Percentiles rank a stretch among this genome's conserved stretches.
phyloP scores from a whole-genome alignment of 2,888 invertebrate species.

The Drosophila quinaria region DNA sequence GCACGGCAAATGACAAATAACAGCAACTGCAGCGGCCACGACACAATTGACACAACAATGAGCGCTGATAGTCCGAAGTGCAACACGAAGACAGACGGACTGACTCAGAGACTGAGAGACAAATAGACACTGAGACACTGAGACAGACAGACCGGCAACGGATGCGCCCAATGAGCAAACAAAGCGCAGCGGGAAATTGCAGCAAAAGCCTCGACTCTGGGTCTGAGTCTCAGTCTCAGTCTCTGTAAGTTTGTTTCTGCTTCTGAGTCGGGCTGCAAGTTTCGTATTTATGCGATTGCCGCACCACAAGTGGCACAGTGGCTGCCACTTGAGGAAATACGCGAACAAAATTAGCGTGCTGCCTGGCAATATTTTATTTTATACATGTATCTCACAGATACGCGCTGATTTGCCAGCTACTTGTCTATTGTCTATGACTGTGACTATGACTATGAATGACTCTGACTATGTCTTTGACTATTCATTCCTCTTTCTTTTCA shows the following conservation, averaged over 20 bases:
- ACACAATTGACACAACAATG: slow-evolving; percentile 82
- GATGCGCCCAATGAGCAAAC: slow-evolving; percentile 83
- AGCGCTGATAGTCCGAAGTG: slow-evolving; percentile 61
- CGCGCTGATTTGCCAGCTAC: slow-evolving; percentile 51
- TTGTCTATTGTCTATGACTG: slow-evolving; percentile 16
- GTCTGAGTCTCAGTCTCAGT: not conserved
- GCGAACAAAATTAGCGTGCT: slow-evolving; percentile 80
- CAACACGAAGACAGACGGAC: slow-evolving; percentile 33
- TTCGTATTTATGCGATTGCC: slow-evolving; percentile 74
- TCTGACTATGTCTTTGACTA: slow-evolving; percentile 10
- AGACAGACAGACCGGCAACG: slow-evolving; percentile 60
- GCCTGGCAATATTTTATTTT: slow-evolving; percentile 64
- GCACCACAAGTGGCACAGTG: slow-evolving; percentile 77
- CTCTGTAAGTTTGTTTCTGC: not conserved
- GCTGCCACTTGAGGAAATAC: slow-evolving; percentile 81
- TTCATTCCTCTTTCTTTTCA: not conserved
- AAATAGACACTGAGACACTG: slow-evolving; percentile 14
- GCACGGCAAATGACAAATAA: slow-evolving; percentile 76
- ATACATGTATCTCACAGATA: slow-evolving; percentile 61
- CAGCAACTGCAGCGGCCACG: slow-evolving; percentile 60
- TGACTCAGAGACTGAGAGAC: slow-evolving; percentile 7
- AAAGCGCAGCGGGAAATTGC: slow-evolving; percentile 81
- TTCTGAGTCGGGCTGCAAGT: slow-evolving; percentile 22
- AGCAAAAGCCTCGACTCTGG: slow-evolving; percentile 47
- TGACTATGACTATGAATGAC: slow-evolving; percentile 1